Percentiles rank a stretch among this genome's conserved stretches.
Conservation (phyloP, 2,797 vertebrate genomes). For the Eurystomus glaucurus region DNA sequence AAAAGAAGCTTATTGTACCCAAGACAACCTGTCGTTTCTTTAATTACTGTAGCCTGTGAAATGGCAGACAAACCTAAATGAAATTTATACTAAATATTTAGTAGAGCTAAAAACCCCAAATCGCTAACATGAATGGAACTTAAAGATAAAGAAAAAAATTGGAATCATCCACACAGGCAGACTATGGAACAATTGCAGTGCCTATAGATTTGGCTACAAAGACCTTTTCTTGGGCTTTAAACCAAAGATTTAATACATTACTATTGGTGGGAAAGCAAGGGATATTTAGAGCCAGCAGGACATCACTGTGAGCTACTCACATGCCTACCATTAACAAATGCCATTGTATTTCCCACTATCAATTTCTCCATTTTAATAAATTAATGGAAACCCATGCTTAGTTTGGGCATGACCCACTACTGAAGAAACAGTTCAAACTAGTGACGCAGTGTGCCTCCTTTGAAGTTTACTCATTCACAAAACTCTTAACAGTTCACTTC, state of each 20-base stretch:
- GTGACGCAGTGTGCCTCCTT: background rate
- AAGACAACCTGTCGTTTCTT: background rate
- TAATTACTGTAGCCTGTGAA: background rate
- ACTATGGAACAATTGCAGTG: background rate
- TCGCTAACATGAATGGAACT: background rate
- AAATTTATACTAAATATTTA: background rate
- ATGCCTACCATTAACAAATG: background rate
- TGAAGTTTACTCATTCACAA: conserved; percentile 66
- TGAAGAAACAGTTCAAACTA: background rate
- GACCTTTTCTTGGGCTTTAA: background rate
- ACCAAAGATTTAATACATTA: background rate
- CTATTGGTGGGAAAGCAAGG: background rate
- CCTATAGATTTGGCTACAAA: background rate
- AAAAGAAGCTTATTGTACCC: background rate
- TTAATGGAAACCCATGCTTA: background rate
- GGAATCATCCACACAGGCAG: background rate
- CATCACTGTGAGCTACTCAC: background rate
- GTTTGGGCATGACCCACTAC: background rate
- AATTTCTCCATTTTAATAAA: background rate
- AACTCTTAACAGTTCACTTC: conserved; percentile 31
- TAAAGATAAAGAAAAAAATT: background rate
- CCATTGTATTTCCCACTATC: background rate
- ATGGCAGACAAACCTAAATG: background rate
- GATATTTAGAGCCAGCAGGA: background rate
- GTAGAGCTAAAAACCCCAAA: background rate